A percentile compares a stretch with the other conserved stretches of the same genome.
Conservation (phyloP, 2,797 vertebrate genomes). For the Hippoglossus hippoglossus region DNA sequence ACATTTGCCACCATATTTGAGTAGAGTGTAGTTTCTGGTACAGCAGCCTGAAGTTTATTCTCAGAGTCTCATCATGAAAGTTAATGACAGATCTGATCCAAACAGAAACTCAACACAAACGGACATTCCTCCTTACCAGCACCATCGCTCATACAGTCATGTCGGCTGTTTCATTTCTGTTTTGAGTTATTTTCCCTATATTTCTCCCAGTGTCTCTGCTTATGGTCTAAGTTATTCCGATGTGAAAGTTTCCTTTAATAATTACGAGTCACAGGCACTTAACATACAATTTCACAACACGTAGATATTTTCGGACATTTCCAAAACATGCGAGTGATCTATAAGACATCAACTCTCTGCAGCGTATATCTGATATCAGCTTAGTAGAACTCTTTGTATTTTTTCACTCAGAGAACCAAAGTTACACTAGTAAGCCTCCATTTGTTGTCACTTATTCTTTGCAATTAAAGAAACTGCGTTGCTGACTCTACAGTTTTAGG, state of each 20-base stretch:
- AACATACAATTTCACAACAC: background rate
- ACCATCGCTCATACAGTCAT: too few relatives aligned
- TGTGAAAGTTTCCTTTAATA: background rate
- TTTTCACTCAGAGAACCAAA: background rate
- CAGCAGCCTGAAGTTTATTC: too few relatives aligned
- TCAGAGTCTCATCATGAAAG: too few relatives aligned
- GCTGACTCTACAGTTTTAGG: constrained; percentile 48
- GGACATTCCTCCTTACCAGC: too few relatives aligned
- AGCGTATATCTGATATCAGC: constrained; percentile 3
- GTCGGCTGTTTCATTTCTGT: background rate
- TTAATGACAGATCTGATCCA: too few relatives aligned
- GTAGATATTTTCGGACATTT: constrained; percentile 2
- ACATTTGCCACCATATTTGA: too few relatives aligned
- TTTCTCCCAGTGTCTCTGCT: background rate
- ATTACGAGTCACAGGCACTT: background rate
- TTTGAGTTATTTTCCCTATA: too few relatives aligned
- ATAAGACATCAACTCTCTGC: constrained; percentile 6
- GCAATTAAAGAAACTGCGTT: constrained; percentile 27
- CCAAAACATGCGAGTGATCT: background rate
- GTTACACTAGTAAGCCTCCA: constrained; percentile 14
- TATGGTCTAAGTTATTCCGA: background rate
- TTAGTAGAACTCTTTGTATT: constrained; percentile 10
- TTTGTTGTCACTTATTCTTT: constrained; percentile 15
- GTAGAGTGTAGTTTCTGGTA: too few relatives aligned
- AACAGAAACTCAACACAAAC: too few relatives aligned